phyloP scores from a whole-genome alignment of 2,113 vertebrate genomes.

The Trinectes maculatus region DNA sequence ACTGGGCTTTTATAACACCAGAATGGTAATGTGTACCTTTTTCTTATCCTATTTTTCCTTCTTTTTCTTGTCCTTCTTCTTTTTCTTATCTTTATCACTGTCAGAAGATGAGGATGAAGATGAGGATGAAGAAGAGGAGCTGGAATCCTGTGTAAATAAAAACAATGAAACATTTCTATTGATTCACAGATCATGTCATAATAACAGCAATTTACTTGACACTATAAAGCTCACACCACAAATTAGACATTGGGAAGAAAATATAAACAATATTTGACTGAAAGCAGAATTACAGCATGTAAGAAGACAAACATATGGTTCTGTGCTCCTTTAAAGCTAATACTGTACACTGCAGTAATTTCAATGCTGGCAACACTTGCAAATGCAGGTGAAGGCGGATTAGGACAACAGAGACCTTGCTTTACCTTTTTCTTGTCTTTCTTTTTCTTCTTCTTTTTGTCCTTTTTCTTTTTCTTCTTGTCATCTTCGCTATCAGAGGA shows the following conservation, averaged over 20 bases:
- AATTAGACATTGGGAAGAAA: too few relatives aligned
- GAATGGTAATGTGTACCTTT: conserved; percentile 18
- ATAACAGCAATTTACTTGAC: too few relatives aligned
- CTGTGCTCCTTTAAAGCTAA: too few relatives aligned
- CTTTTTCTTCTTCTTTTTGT: conserved; percentile 59
- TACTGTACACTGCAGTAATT: too few relatives aligned
- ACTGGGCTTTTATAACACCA: not conserved
- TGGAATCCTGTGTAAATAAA: conserved; percentile 54
- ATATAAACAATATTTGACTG: too few relatives aligned
- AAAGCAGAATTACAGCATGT: too few relatives aligned
- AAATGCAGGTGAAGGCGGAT: too few relatives aligned
- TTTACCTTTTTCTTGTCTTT: conserved; percentile 61
- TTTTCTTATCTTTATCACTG: conserved; percentile 62
- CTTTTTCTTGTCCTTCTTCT: conserved; percentile 51
- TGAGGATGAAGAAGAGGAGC: conserved; percentile 58
- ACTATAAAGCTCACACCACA: too few relatives aligned
- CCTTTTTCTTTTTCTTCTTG: conserved; percentile 70
- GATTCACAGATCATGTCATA: too few relatives aligned
- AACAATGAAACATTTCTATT: not conserved
- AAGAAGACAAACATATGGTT: too few relatives aligned
- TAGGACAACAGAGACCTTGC: not conserved
- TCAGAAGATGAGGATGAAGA: conserved; percentile 65
- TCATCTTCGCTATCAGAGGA: conserved; percentile 69
- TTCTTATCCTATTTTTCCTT: conserved; percentile 52
- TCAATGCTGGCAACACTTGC: too few relatives aligned